Percentiles rank a stretch among this genome's conserved stretches.
Conservation (phyloP, 2,113 vertebrate species). For the Oreotragus oreotragus region DNA sequence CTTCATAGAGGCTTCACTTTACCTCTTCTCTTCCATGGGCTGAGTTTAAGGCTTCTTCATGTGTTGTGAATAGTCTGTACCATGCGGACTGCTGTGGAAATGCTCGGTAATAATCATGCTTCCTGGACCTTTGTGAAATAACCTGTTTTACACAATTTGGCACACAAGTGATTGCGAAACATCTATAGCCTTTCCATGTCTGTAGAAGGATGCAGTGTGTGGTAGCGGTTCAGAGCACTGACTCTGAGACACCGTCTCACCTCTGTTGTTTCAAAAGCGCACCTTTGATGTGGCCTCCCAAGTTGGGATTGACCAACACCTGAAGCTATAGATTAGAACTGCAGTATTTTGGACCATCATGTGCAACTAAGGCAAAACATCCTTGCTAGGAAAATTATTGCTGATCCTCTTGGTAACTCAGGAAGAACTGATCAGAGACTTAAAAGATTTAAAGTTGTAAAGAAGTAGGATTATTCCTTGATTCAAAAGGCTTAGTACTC, state of each 20-base stretch:
- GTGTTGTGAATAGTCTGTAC: background rate
- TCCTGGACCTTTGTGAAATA: background rate
- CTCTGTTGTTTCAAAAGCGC: background rate
- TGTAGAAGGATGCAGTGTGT: background rate
- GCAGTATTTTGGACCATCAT: background rate
- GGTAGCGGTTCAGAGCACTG: background rate
- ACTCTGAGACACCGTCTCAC: background rate
- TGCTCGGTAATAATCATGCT: background rate
- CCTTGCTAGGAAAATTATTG: background rate
- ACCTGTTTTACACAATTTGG: background rate
- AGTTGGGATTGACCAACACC: background rate
- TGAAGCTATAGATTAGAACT: background rate
- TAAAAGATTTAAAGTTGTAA: constrained; percentile 51
- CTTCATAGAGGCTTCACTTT: background rate
- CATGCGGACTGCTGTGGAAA: background rate
- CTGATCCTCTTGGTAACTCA: background rate
- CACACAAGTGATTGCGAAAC: background rate
- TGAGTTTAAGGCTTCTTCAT: background rate
- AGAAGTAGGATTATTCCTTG: constrained; percentile 21
- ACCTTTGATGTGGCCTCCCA: background rate
- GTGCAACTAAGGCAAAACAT: background rate
- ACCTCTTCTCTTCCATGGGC: background rate
- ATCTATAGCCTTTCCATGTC: background rate
- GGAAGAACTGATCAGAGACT: constrained; percentile 18
- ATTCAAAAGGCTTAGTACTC: background rate